phyloP scores from a whole-genome alignment of 30 jellyfish, hydroid and myxozoan species.

The Kudoa iwatai region DNA sequence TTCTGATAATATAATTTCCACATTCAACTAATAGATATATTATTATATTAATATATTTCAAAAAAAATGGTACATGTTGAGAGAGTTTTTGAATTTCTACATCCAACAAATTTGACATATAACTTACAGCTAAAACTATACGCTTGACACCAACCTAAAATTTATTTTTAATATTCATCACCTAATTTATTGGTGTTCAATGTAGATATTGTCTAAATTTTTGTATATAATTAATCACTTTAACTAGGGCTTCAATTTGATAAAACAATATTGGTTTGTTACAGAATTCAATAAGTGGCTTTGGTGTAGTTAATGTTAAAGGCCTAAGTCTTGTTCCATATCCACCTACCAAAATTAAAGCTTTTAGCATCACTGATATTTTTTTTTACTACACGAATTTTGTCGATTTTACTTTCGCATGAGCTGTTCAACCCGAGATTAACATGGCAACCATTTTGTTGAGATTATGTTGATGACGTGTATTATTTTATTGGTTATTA shows the following conservation, averaged over 20 bases:
- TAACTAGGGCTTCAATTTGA: slow-evolving; percentile 77
- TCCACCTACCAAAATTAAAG: slow-evolving; percentile 64
- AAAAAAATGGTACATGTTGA: slow-evolving; percentile 9
- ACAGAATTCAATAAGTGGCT: slow-evolving; percentile 51
- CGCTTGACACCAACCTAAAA: slow-evolving; percentile 53
- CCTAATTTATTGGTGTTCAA: not conserved
- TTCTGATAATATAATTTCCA: slow-evolving; percentile 25
- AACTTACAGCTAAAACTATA: slow-evolving; percentile 54
- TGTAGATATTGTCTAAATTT: not conserved
- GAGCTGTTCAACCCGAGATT: too few species aligned
- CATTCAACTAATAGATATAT: slow-evolving; percentile 9
- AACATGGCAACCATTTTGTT: too few species aligned
- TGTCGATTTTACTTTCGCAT: too few species aligned
- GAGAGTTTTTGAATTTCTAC: slow-evolving; percentile 24
- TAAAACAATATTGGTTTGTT: slow-evolving; percentile 60
- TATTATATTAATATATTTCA: not conserved
- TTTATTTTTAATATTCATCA: not conserved
- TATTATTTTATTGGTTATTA: too few species aligned
- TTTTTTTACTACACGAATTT: too few species aligned
- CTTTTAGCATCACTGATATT: too few species aligned
- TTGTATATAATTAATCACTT: too few species aligned
- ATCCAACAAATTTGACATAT: slow-evolving; percentile 52
- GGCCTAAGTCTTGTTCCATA: slow-evolving; percentile 82
- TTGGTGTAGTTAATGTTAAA: slow-evolving; percentile 29
- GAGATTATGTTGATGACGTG: too few species aligned